phyloP scores from a whole-genome alignment of 35 echinoderm and acorn worm species.

The Anneissia japonica region DNA sequence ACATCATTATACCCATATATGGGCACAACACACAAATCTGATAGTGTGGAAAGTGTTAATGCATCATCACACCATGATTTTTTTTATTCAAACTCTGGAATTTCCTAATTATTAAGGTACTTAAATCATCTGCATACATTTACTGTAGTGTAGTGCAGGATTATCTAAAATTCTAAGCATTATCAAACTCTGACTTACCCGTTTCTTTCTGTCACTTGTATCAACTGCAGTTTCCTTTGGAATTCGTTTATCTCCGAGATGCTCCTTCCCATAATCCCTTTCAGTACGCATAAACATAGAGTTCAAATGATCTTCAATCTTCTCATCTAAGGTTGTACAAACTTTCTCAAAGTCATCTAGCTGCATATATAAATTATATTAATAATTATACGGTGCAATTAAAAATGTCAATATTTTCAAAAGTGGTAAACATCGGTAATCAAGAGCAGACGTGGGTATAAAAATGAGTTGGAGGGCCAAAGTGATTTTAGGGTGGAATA shows the following conservation, averaged over 20 bases:
- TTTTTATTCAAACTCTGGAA: no score
- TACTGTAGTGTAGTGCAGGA: no score
- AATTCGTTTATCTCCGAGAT: constrained; percentile 67
- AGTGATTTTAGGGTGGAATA: no score
- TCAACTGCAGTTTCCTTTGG: constrained; percentile 72
- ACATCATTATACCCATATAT: no score
- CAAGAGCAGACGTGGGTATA: background rate
- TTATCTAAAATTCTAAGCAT: no score
- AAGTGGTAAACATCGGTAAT: background rate
- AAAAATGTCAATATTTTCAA: background rate
- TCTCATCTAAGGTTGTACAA: constrained; percentile 74
- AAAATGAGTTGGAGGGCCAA: no score
- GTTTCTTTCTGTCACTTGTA: constrained; percentile 58
- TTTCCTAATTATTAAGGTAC: no score
- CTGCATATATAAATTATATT: constrained; percentile 43
- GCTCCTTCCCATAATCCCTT: constrained; percentile 79
- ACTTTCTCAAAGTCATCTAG: constrained; percentile 84
- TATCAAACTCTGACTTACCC: constrained; percentile 35
- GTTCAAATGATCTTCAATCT: constrained; percentile 65
- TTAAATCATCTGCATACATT: no score
- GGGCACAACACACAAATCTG: no score
- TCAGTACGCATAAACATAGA: constrained; percentile 74
- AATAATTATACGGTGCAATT: no score
- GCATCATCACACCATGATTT: no score
- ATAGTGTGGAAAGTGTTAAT: no score